These are phyloP conservation scores for Periophthalmus magnuspinnatus DNA, from an alignment of 2,797 vertebrate genomes.

Conservation along the genomic window DNA sequence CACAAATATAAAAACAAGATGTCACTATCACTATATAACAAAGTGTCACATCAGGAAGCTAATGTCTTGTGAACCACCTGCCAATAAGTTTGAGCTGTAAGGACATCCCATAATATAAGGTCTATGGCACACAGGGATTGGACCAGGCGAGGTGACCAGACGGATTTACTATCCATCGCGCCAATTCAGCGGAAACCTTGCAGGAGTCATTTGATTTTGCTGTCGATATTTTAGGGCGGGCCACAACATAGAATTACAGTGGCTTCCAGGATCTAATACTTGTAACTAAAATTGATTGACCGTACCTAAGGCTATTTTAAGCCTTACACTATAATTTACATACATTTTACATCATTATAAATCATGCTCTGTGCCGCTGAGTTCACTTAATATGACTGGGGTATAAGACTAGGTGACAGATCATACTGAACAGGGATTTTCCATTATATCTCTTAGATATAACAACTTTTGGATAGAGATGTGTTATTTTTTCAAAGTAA, in stretches of 20 bases:
- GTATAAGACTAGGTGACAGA: conserved; percentile 2
- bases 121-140: conserved; percentile 36
- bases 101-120: conserved; percentile 17
- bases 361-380: conserved; percentile 9
- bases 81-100: conserved; percentile 11
- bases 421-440: conserved; percentile 11
- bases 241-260: conserved; percentile 33
- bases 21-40: conserved; percentile 10
- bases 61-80: conserved; percentile 18
- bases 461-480: neutral
- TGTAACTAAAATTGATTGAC: conserved; percentile 25
- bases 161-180: conserved; percentile 64
- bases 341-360: conserved; percentile 32
- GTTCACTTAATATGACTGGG: conserved; percentile 22
- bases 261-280: conserved; percentile 19
- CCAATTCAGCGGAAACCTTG: conserved; percentile 57
- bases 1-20: conserved; percentile 14
- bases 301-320: conserved; percentile 28
- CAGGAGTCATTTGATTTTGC: conserved; percentile 50
- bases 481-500: neutral
- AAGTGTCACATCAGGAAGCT: conserved; percentile 19
- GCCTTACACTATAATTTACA: conserved; percentile 45
- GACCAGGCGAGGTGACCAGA: conserved; percentile 31
- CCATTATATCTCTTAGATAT: conserved; percentile 8
- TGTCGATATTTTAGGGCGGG: conserved; percentile 39